Evolutionary conservation across 2,113 vertebrate genomes (phyloP).

Genomic region (Polypterus bichir): DNA sequence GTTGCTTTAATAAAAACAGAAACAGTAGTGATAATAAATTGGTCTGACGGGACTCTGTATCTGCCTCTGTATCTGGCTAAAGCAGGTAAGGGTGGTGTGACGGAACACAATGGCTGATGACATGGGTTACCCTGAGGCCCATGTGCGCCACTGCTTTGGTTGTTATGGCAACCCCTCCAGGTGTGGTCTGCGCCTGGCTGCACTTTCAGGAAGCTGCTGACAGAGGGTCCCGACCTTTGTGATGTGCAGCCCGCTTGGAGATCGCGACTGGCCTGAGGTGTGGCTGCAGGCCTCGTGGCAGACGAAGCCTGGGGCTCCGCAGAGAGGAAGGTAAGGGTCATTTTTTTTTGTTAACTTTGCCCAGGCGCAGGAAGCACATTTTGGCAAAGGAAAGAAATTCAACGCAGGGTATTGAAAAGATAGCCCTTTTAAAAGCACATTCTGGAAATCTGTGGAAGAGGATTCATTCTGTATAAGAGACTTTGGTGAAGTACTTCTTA

Average conservation of each 20-base stretch:
- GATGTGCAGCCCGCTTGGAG: slow-evolving; percentile 19
- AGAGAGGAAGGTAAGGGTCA: slow-evolving; percentile 74
- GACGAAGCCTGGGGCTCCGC: slow-evolving; percentile 55
- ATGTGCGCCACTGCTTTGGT: neutral
- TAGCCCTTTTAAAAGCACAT: too few relatives aligned
- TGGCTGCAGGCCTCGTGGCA: slow-evolving; percentile 58
- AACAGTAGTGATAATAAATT: too few relatives aligned
- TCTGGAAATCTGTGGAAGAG: neutral
- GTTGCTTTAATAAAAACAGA: too few relatives aligned
- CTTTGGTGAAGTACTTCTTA: too few relatives aligned
- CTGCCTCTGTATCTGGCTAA: too few relatives aligned
- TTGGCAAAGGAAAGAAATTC: slow-evolving; percentile 83
- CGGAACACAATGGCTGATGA: too few relatives aligned
- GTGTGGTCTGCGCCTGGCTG: slow-evolving; percentile 28
- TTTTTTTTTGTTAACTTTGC: slow-evolving; percentile 48
- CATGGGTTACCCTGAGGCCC: too few relatives aligned
- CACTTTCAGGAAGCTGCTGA: slow-evolving; percentile 26
- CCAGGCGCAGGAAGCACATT: slow-evolving; percentile 66
- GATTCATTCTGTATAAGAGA: too few relatives aligned
- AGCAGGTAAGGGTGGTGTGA: too few relatives aligned
- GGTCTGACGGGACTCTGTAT: too few relatives aligned
- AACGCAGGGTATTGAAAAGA: slow-evolving; percentile 56
- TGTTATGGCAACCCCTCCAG: slow-evolving; percentile 17
- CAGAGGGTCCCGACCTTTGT: slow-evolving; percentile 35
- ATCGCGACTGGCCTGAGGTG: slow-evolving; percentile 32